Evolutionary conservation across 2,113 vertebrate species (phyloP).

Genomic region (Gymnobelideus leadbeateri): DNA sequence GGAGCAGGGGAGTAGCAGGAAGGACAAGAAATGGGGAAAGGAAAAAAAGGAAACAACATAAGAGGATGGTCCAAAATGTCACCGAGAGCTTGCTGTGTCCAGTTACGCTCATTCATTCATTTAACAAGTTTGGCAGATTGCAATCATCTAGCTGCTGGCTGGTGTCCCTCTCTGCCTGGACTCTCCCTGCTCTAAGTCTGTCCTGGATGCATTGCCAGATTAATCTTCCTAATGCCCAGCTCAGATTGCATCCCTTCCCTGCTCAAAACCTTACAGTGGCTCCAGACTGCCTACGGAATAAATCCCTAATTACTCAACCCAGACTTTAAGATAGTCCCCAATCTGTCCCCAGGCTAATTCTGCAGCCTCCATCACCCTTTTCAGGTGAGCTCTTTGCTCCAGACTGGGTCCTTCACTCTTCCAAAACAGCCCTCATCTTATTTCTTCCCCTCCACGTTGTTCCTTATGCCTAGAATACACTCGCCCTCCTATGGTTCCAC

Average conservation of each 20-base stretch:
- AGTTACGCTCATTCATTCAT: not conserved
- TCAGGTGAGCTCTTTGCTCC: not conserved
- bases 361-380: rapidly evolving
- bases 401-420: not conserved
- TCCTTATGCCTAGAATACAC: not conserved
- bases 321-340: not conserved
- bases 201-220: not conserved
- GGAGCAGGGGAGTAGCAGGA: not conserved
- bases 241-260: not conserved
- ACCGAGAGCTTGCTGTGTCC: not conserved
- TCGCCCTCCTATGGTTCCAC: not conserved
- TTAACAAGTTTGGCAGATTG: not conserved
- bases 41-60: not conserved
- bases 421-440: not conserved
- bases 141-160: not conserved
- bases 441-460: rapidly evolving
- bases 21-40: not conserved
- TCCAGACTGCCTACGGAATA: not conserved
- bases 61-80: not conserved
- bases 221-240: not conserved
- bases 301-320: not conserved
- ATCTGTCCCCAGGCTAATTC: not conserved
- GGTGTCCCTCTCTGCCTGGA: not conserved
- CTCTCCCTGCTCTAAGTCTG: not conserved
- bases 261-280: not conserved